Percentiles rank a stretch among this genome's conserved stretches.
Evolutionary conservation across 2,888 invertebrate genomes (phyloP).

Genomic region (Limnephilus lunatus): DNA sequence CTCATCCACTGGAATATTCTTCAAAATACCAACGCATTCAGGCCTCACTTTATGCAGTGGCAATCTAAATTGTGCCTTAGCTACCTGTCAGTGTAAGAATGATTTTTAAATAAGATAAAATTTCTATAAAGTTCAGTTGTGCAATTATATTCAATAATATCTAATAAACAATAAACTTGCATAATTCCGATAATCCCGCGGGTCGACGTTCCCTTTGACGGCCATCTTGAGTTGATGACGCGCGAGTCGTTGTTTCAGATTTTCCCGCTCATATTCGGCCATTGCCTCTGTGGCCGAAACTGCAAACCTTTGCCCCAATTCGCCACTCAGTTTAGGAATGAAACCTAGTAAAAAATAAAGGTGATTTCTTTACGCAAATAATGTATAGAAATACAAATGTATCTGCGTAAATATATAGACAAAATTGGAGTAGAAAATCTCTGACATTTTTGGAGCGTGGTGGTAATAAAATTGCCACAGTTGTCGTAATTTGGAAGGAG

Average conservation of each 20-base stretch:
- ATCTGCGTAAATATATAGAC: no score
- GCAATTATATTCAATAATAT: background rate
- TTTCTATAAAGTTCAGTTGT: background rate
- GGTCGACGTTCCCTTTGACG: constrained; percentile 70
- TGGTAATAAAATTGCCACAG: no score
- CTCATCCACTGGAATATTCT: constrained; percentile 79
- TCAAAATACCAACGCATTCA: constrained; percentile 81
- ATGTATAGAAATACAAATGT: background rate
- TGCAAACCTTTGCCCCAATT: constrained; percentile 84
- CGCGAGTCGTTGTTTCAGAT: constrained; percentile 78
- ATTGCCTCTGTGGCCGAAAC: constrained; percentile 85
- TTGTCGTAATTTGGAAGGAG: no score
- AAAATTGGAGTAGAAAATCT: background rate
- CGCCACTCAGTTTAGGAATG: constrained; percentile 81
- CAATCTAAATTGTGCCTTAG: constrained; percentile 82
- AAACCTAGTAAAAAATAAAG: constrained; percentile 75
- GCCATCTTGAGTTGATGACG: constrained; percentile 79
- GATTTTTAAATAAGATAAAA: background rate
- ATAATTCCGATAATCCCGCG: constrained; percentile 24
- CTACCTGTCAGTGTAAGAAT: constrained; percentile 74
- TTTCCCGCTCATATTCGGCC: constrained; percentile 83
- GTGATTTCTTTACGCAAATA: background rate
- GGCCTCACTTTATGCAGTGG: constrained; percentile 83
- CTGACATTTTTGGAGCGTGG: background rate
- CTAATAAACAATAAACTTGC: background rate